Base-by-base conservation (phyloP, 2,113 vertebrate species). In the Siphamia tubifer region DNA sequence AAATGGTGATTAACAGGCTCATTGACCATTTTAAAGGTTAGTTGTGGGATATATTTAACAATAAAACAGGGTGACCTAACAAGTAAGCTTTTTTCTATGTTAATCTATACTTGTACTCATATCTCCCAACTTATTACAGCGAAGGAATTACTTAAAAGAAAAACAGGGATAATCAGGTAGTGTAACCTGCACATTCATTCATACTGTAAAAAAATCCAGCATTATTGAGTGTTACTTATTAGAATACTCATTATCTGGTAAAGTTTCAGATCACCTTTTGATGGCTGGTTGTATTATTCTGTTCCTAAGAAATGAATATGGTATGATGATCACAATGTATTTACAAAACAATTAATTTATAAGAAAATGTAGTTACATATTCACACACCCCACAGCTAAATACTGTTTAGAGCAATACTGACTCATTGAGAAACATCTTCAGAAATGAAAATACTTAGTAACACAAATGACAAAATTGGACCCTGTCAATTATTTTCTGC, bases 281-380 rank as follows among this genome's bases (percentile, higher is more conserved):
- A 6, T 86, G 78, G 68, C 66, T 83, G 74, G 24, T 49, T 74
- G 39, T 63, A 25, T 73, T 61, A 19, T 77, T 74, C 51, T 28
- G 44, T 52, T 77, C 49, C 68, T 28, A 76, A 72, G 75, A 34
- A 64, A 61, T 81, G 66, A 63, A 39, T 56, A 74, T 74, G 80
- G 66, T 73, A 47, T 66, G 54, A 83, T 79, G 66, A 55, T 68
- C 81, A 87, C 68, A 71, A 71, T 65, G 68, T 87, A 90, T 91
- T 84, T 88, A 91, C 87, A 90, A 83, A 82, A 87, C 47, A 43
- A 48, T 21, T 56, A 23, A 58, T 80, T 67, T 49, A 53, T 87
- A 87, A 77, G 84, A 89, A 88, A 90, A 84, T 80, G 77, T 91
- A 89, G 88, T 87, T 87, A 87, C 83, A 90, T 86, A 89, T 88